These are phyloP conservation scores for Antedon bifida DNA, from an alignment of 35 echinoderm and acorn worm genomes.

Conservation along the genomic window DNA sequence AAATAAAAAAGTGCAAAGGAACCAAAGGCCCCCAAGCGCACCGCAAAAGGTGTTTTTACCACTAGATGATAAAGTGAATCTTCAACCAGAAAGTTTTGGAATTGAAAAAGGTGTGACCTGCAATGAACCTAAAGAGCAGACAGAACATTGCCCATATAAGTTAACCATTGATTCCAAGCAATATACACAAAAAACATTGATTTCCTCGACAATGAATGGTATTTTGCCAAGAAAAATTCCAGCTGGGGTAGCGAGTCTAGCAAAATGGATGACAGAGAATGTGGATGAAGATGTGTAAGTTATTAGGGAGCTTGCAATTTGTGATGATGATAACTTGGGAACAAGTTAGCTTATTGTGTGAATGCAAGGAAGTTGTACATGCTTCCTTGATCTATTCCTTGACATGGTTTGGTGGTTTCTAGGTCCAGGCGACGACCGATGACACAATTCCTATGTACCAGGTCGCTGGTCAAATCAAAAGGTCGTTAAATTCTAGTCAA, in stretches of 20 bases:
- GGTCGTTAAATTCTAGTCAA: too few relatives aligned
- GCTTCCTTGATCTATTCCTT: too few relatives aligned
- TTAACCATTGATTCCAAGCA: background rate
- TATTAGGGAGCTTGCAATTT: too few relatives aligned
- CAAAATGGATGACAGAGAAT: background rate
- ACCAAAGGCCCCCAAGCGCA: background rate
- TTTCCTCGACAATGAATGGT: background rate
- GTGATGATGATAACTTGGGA: too few relatives aligned
- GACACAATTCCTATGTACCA: too few relatives aligned
- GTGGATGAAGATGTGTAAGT: background rate
- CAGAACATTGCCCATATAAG: background rate
- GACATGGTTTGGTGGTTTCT: too few relatives aligned
- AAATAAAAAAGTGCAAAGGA: conserved; percentile 3
- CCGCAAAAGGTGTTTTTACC: background rate
- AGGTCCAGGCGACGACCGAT: too few relatives aligned
- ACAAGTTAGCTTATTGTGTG: too few relatives aligned
- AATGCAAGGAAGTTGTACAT: too few relatives aligned
- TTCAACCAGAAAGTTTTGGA: background rate
- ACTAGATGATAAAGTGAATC: background rate
- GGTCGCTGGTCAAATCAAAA: too few relatives aligned
- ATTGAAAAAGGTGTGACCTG: background rate
- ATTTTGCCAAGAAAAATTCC: background rate
- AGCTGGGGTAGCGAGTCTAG: background rate
- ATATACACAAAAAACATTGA: background rate
- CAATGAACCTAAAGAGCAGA: background rate